A percentile compares a stretch with the other conserved stretches of the same genome.
Conservation (phyloP, 2,797 vertebrate genomes). For the Sebastes flavidus region DNA sequence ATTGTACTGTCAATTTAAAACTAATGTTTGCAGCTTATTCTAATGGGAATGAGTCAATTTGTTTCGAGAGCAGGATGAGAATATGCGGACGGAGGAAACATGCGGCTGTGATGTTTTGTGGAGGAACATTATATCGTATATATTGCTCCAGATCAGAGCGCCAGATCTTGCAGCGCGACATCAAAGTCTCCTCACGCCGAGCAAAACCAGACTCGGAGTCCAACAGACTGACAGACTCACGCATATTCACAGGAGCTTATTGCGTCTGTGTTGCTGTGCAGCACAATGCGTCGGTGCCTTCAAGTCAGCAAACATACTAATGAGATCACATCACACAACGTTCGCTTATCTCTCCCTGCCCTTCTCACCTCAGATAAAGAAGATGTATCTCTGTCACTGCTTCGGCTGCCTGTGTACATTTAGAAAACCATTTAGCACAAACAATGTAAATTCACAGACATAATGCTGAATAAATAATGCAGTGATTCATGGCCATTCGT, state of each 20-base stretch:
- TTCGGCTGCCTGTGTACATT: background rate
- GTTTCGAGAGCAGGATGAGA: constrained; percentile 30
- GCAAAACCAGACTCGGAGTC: constrained; percentile 23
- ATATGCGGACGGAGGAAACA: constrained; percentile 30
- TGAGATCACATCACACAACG: constrained; percentile 33
- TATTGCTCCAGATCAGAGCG: constrained; percentile 58
- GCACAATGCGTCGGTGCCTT: constrained; percentile 3
- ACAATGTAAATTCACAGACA: background rate
- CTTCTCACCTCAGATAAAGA: constrained; percentile 26
- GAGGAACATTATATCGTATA: constrained; percentile 25
- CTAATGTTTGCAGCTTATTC: constrained; percentile 54
- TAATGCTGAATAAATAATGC: constrained; percentile 23
- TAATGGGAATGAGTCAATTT: constrained; percentile 61
- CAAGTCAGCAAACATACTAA: constrained; percentile 28
- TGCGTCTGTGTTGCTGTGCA: constrained; percentile 19
- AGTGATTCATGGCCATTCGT: background rate
- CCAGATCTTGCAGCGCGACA: constrained; percentile 59
- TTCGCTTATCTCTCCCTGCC: constrained; percentile 30
- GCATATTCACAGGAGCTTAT: constrained; percentile 29
- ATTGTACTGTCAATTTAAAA: constrained; percentile 64
- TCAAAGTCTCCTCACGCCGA: constrained; percentile 61
- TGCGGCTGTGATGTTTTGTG: constrained; percentile 11
- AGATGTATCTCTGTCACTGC: constrained; percentile 1
- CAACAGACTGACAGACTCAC: constrained; percentile 40
- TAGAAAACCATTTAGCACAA: background rate